Base-by-base conservation (phyloP, 2,113 vertebrate genomes). In the Ammodytes dubius region DNA sequence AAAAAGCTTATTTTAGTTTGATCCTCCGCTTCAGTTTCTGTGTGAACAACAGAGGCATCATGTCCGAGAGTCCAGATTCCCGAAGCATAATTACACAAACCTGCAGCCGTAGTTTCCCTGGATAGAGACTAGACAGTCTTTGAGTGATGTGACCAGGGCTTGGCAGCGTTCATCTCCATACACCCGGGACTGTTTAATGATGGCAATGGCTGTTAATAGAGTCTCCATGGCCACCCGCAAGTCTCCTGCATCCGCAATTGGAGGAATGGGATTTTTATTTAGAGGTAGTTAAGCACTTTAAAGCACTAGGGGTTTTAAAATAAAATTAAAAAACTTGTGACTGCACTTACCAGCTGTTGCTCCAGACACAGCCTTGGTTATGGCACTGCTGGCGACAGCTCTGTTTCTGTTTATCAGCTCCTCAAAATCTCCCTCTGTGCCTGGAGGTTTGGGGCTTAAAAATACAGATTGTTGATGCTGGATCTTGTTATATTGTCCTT, bases 161-260 rank as follows among this genome's bases (percentile, higher is more conserved):
- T 96, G 95, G 90, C 97, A 99, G 10, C 97, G 96, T 84, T 98
- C 97, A 42, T 99, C 97, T 6, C 86, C 93, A 59, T 95, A 97
- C 7, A 99, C 97, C 6, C 96, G 96, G 3, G 98, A 99, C 94
- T 99, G 97, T 87, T 98, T 99, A 93, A 99, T 98, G 82, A 99
- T 96, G 0, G 97, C 97, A 27, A 98, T 98, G 80, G 98, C 97
- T 0, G 97, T 99, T 58, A 98, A 94, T 60, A 98, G 94, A 0
- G 98, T 99, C 95, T 99, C 98, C 69, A 98, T 98, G 17, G 98
- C 96, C 0, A 97, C 95, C 19, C 95, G 94, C 83, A 97, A 94
- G 77, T 99, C 97, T 13, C 98, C 98, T 99, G 81, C 35, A 80
- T 49, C 10, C 59, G 37, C 3, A 78, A 56, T 14, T 58, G 12